Conservation (phyloP, 2,113 vertebrate genomes). For the Cephalopterus ornatus region DNA sequence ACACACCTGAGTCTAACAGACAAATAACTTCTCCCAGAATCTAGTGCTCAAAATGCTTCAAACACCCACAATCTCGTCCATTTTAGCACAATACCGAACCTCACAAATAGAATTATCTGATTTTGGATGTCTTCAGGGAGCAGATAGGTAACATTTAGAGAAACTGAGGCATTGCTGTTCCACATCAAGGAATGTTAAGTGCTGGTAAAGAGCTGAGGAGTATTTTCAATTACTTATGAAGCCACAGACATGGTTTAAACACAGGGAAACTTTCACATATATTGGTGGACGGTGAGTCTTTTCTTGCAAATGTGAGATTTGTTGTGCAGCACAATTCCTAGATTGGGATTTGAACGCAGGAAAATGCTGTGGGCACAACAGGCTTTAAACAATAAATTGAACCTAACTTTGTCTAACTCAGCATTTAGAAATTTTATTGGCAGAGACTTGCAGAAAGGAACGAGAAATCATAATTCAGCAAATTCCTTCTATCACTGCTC, state of each 20-base stretch:
- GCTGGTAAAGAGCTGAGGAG: background rate
- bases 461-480: conserved; percentile 50
- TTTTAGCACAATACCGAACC: background rate
- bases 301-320: background rate
- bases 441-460: background rate
- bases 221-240: background rate
- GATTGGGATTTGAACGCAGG: background rate
- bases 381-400: conserved; percentile 8
- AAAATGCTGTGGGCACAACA: conserved; percentile 30
- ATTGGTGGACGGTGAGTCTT: background rate
- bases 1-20: background rate
- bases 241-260: background rate
- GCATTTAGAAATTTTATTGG: conserved; percentile 27
- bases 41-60: background rate
- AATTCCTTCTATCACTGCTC: conserved; percentile 36
- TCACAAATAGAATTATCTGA: background rate
- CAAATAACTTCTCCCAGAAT: background rate
- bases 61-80: background rate
- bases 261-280: rapidly evolving
- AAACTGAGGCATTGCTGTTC: background rate
- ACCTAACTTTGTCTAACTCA: conserved; percentile 18
- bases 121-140: background rate
- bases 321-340: background rate
- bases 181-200: background rate
- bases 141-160: background rate